These are phyloP conservation scores for Phaedon cochleariae DNA, from an alignment of 2,888 invertebrate genomes.

Conservation along the genomic window DNA sequence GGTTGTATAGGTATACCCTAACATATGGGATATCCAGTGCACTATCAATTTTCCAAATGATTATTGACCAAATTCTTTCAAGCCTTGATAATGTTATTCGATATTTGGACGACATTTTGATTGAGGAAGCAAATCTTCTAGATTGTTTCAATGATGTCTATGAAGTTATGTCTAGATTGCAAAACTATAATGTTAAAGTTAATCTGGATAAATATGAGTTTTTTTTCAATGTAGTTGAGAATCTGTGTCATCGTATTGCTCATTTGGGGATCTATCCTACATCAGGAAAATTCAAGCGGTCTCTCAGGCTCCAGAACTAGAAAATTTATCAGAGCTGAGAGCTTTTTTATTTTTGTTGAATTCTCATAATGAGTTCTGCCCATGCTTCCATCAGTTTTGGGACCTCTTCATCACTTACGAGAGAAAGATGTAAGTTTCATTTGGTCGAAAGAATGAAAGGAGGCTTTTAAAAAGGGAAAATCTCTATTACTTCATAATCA, in stretches of 20 bases:
- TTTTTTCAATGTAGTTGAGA: conserved; percentile 7
- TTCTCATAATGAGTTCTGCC: conserved; percentile 13
- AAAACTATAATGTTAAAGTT: conserved; percentile 15
- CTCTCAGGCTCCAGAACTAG: conserved; percentile 8
- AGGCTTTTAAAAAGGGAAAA: conserved; percentile 39
- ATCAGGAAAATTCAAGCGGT: conserved; percentile 9
- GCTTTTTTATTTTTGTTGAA: conserved; percentile 14
- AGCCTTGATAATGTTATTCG: conserved; percentile 12
- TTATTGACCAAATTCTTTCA: conserved; percentile 24
- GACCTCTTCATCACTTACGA: conserved; percentile 5
- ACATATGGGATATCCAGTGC: conserved; percentile 23
- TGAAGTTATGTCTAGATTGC: conserved; percentile 7
- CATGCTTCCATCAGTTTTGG: not conserved
- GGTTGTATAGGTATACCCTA: conserved; percentile 23
- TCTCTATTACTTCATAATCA: conserved; percentile 30
- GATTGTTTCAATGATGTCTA: not conserved
- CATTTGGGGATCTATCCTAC: conserved; percentile 8
- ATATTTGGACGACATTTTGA: conserved; percentile 27
- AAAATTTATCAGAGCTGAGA: conserved; percentile 7
- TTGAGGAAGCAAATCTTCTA: conserved; percentile 2
- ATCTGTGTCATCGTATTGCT: conserved; percentile 11
- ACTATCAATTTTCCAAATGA: conserved; percentile 17
- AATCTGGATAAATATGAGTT: conserved; percentile 1
- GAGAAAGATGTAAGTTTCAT: conserved; percentile 3
- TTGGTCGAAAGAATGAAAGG: not conserved